phyloP scores from a whole-genome alignment of 2,113 vertebrate genomes.

The Epinephelus lanceolatus region DNA sequence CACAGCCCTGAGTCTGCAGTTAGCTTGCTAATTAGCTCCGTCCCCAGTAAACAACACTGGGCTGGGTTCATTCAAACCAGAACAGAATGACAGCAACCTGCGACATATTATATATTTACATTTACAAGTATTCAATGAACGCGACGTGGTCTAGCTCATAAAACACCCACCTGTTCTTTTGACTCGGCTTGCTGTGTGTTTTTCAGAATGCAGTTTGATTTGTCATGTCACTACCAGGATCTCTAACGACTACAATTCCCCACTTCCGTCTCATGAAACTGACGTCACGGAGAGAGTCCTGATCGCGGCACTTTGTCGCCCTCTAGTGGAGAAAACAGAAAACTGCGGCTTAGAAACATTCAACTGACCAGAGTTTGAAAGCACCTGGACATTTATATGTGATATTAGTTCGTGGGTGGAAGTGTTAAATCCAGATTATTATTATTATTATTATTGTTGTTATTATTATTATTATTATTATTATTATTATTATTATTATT shows the following conservation, averaged over 20 bases:
- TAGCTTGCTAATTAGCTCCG: slow-evolving; percentile 57
- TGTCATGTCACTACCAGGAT: slow-evolving; percentile 65
- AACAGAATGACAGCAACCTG: slow-evolving; percentile 1
- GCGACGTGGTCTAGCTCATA: fast-evolving
- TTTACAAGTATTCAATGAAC: not conserved
- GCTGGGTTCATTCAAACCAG: slow-evolving; percentile 36
- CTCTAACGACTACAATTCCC: slow-evolving; percentile 56
- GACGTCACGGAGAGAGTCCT: slow-evolving; percentile 32
- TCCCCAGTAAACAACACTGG: slow-evolving; percentile 21
- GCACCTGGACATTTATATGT: too few species aligned
- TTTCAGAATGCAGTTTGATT: slow-evolving; percentile 56
- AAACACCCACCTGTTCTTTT: slow-evolving; percentile 34
- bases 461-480: too few species aligned
- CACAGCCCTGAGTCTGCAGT: not conserved
- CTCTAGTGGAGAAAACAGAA: slow-evolving; percentile 35
- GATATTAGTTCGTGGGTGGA: too few species aligned
- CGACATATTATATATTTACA: not conserved
- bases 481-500: too few species aligned
- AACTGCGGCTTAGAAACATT: not conserved
- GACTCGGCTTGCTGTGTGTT: not conserved
- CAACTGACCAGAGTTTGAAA: too few species aligned
- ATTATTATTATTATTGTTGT: too few species aligned
- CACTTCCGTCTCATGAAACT: slow-evolving; percentile 61
- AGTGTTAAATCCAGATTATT: too few species aligned
- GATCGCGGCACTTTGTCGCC: not conserved